A percentile compares a stretch with the other conserved stretches of the same genome.
phyloP scores from a whole-genome alignment of 2,797 vertebrate species.

The Chromis chromis region DNA sequence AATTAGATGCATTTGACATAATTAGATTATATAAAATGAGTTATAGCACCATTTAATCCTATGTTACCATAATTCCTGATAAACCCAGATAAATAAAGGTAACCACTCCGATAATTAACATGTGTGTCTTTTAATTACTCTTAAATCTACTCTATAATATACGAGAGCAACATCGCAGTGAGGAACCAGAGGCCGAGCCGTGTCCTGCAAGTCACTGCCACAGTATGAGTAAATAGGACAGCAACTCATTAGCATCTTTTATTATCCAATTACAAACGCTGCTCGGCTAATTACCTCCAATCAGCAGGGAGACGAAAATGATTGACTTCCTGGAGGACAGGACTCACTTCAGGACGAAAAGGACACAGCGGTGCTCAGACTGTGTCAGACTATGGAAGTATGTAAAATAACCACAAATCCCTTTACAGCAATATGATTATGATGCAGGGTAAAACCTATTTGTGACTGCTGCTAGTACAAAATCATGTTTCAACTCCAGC shows the following conservation, averaged over 20 bases:
- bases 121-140: conserved; percentile 12
- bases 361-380: conserved; percentile 54
- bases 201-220: conserved; percentile 49
- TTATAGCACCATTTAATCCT: background rate
- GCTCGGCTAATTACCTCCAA: conserved; percentile 83
- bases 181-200: too few relatives aligned
- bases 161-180: background rate
- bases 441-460: background rate
- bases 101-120: conserved; percentile 25
- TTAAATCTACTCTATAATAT: conserved; percentile 10
- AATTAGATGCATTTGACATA: background rate
- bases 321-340: conserved; percentile 78
- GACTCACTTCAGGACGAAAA: conserved; percentile 70
- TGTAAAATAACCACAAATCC: background rate
- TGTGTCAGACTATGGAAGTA: background rate
- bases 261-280: conserved; percentile 82
- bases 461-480: background rate
- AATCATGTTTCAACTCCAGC: background rate
- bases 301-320: conserved; percentile 77
- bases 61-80: background rate
- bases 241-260: conserved; percentile 82
- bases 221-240: conserved; percentile 77
- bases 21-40: conserved; percentile 1
- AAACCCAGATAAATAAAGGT: background rate
- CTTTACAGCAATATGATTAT: background rate